A percentile compares a stretch with the other conserved stretches of the same genome.
phyloP scores from a whole-genome alignment of 2,113 vertebrate genomes.

The Rhineura floridana region DNA sequence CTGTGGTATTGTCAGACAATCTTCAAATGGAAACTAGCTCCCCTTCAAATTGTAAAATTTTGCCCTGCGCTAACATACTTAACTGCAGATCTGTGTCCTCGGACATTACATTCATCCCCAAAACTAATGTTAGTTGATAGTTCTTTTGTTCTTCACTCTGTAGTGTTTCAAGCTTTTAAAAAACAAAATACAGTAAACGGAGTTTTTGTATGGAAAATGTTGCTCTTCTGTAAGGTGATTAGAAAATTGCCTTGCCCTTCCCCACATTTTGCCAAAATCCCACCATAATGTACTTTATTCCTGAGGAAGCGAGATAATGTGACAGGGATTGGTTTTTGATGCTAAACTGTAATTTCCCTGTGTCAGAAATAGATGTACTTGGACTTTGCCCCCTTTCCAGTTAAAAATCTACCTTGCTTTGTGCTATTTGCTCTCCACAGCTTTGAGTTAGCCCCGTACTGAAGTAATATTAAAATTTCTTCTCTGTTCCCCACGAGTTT shows the following conservation, averaged over 20 bases:
- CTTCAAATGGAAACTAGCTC: background rate
- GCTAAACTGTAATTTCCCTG: background rate
- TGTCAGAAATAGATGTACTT: background rate
- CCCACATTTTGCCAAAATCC: background rate
- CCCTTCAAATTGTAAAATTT: background rate
- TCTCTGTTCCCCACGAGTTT: background rate
- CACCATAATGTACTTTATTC: background rate
- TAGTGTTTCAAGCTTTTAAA: background rate
- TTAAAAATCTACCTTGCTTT: background rate
- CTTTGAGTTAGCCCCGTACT: background rate
- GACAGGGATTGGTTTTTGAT: background rate
- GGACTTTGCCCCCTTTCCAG: background rate
- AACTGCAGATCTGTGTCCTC: background rate
- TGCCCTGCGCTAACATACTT: background rate
- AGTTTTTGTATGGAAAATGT: background rate
- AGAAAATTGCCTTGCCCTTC: background rate
- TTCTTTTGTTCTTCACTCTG: background rate
- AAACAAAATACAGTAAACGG: background rate
- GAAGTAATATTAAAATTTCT: background rate
- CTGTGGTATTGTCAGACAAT: too few relatives aligned
- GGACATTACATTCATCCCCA: background rate
- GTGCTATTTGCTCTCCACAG: background rate
- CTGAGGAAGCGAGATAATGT: background rate
- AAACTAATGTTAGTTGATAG: background rate
- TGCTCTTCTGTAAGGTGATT: background rate